Percentiles rank a stretch among this genome's conserved stretches.
Conservation (phyloP, 2,797 vertebrate species). For the Lacerta viridis region DNA sequence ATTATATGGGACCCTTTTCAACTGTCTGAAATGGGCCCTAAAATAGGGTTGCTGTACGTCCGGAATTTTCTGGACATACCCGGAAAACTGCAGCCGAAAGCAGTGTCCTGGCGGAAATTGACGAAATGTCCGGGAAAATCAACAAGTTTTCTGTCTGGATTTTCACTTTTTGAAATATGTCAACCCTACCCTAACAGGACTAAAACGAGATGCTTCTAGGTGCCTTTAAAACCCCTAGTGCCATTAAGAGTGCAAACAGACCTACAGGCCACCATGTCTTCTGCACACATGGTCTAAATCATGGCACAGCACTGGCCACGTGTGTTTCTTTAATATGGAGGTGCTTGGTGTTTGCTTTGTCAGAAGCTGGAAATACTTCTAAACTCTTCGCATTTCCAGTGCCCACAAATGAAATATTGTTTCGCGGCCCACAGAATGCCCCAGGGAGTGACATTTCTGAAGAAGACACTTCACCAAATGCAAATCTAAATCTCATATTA, state of each 20-base stretch:
- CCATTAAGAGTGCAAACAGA: not conserved
- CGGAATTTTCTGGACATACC: too few species aligned
- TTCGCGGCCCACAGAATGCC: conserved; percentile 75
- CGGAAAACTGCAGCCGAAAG: too few species aligned
- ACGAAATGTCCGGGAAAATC: too few species aligned
- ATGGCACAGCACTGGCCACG: not conserved
- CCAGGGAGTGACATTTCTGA: conserved; percentile 65
- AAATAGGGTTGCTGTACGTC: too few species aligned
- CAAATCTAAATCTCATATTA: conserved; percentile 60
- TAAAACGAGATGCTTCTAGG: not conserved
- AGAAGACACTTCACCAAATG: conserved; percentile 65
- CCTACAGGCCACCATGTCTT: not conserved
- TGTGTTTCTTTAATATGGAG: conserved; percentile 22
- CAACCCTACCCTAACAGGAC: not conserved
- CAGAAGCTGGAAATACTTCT: conserved; percentile 69
- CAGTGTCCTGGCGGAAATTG: too few species aligned
- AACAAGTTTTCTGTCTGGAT: too few species aligned
- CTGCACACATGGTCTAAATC: not conserved
- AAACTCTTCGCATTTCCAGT: conserved; percentile 60
- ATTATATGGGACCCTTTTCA: not conserved
- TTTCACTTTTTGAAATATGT: too few species aligned
- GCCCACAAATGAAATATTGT: conserved; percentile 71
- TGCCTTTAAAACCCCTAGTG: not conserved
- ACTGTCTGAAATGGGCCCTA: too few species aligned
- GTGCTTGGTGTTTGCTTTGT: conserved; percentile 57